Evolutionary conservation across 2,797 vertebrate species (phyloP), one percentile per base, ranked within the genome.

Genomic region (Gila robusta): DNA sequence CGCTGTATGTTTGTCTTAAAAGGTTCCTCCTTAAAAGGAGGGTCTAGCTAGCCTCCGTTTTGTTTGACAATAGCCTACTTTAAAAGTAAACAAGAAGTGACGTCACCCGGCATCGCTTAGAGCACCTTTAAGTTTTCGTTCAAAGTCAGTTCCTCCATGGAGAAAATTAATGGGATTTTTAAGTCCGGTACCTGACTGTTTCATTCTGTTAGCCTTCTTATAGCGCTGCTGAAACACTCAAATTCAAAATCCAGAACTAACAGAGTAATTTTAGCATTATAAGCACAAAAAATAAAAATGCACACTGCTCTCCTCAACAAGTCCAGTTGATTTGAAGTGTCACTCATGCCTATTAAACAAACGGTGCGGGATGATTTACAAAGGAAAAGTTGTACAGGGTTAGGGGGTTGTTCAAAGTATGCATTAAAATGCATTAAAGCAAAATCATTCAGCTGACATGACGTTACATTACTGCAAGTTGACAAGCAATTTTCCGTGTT

Each of bases 401-500:
- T 26, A 80, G 28, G 28, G 14, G 6, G 37, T 47, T 67, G 59
- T 79, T 78, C 12, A 78, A 26, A 12, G 19, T 62, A 28, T 54
- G 62, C 52, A 21, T 77, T 49, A 80, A 74, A 83, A 59, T 74
- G 49, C 52, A 82, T 85, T 62, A 35, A 85, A 79, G 66, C 6
- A 62, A 81, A 73, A 85, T 66, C 69, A 72, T 81, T 80, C 69
- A 39, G 66, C 66, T 62, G 84, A 79, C 67, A 49, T 35, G 66
- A 67, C 32, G 16, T 69, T 69, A 44, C n/a, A 69, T 83, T 74
- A 49, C 39, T 21, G 12, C 37, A 47, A 72, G 67, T 44, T 79
- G 84, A 79, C 84, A 80, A 85, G 84, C 77, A 67, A 84, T 84
- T 84, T 84, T 41, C 52, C 41, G 2, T 49, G 39, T 37, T 72